Conservation (phyloP, 2,113 vertebrate species). For the Boleophthalmus pectinirostris region DNA sequence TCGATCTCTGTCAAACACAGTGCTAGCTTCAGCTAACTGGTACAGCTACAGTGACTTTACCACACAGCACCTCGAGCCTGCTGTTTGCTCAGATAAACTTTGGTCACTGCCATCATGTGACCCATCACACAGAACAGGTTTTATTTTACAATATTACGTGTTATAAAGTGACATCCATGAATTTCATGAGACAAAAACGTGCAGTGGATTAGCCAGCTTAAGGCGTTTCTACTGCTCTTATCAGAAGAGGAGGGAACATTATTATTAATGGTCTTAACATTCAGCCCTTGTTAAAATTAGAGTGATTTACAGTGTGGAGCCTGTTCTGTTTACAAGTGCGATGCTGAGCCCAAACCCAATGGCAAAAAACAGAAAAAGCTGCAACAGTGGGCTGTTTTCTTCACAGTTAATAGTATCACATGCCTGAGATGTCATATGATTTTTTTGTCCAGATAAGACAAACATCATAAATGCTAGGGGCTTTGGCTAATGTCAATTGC, state of each 20-base stretch:
- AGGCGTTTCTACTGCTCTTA: neutral
- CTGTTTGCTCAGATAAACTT: too few species aligned
- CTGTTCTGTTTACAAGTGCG: neutral
- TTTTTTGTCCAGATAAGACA: constrained; percentile 40
- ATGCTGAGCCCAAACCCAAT: constrained; percentile 15
- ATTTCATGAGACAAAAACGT: too few species aligned
- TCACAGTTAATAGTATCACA: constrained; percentile 54
- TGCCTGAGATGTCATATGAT: constrained; percentile 62
- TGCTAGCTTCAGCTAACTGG: too few species aligned
- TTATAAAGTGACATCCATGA: too few species aligned
- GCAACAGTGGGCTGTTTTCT: constrained; percentile 50
- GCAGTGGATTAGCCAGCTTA: too few species aligned
- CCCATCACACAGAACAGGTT: too few species aligned
- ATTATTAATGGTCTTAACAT: neutral
- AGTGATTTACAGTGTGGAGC: neutral
- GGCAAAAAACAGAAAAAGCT: constrained; percentile 12
- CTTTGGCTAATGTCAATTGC: constrained; percentile 26
- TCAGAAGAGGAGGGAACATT: neutral
- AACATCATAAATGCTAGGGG: constrained; percentile 24
- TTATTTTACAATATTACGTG: too few species aligned
- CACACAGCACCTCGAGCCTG: too few species aligned
- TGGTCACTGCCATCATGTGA: too few species aligned
- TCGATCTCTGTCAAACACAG: too few species aligned
- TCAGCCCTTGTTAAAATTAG: neutral
- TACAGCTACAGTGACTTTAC: too few species aligned